Base-by-base conservation (phyloP, 1,140 invertebrate species). In the Macrotrachela quadricornifera region DNA sequence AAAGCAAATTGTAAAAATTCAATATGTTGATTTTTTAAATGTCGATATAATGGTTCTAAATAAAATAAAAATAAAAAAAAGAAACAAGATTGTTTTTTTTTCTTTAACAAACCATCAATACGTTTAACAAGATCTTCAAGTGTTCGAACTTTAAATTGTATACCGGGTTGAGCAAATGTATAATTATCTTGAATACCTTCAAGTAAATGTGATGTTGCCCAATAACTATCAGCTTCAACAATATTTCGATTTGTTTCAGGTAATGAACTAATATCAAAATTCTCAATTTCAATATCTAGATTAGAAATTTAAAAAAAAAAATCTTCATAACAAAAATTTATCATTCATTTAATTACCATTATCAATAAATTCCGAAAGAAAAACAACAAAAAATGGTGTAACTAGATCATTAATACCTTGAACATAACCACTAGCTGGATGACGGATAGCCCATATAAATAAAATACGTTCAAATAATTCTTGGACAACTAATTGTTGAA, bases 131-230 rank as follows among this genome's bases (percentile, higher is more conserved):
- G 75, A 70, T 96, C 87, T 66, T 90, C 85, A 44, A 99, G 73
- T 71, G 77, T 74, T 50, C 74, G 74, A 11, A 82, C 83, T 77
- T 96, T 94, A 61, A 83, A 80, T 66, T 99, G 92, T 64, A 99
- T 99, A 30, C 92, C 92, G 57, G 96, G 80, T 74, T 99, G 92
- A 62, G 92, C 91, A 77, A 97, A 97, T 61, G 95, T 97, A 68
- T 99, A 99, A 73, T 99, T 96, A 71, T 97, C 88, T 71, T 99
- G 92, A 62, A 99, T 97, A 57, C 88, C 88, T 72, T 97, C 91
- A 21, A 99, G 74, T 63, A 99, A 83, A 68, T 92, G 91, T 1
- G 88, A 91, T 54, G 97, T 77, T 69, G 91, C 97, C 92, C 92
- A 99, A 75, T 92, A 99, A 43, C 86, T 88, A 71, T 99, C 94